These are phyloP conservation scores for Tragelaphus eurycerus DNA, from an alignment of 2,797 vertebrate species.

Conservation along the genomic window DNA sequence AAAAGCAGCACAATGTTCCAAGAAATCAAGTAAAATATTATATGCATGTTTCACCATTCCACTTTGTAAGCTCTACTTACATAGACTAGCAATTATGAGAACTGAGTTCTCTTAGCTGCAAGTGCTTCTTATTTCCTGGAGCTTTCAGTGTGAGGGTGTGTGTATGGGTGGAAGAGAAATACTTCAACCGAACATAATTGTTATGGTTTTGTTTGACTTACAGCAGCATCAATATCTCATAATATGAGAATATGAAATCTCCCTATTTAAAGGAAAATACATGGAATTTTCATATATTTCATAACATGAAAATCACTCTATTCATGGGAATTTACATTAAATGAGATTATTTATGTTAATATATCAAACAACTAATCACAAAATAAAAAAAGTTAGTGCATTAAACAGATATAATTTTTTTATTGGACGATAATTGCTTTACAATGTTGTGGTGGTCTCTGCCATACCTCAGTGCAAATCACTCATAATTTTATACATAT, in stretches of 20 bases:
- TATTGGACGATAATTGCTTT: neutral
- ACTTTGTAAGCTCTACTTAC: neutral
- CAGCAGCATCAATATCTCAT: neutral
- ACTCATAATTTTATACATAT: neutral
- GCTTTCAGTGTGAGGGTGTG: neutral
- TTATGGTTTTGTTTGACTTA: neutral
- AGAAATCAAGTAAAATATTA: constrained; percentile 20
- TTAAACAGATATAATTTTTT: neutral
- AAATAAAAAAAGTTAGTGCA: neutral
- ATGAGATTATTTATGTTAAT: neutral
- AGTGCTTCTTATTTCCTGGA: neutral
- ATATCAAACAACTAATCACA: neutral
- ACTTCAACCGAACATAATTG: neutral
- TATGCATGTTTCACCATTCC: neutral
- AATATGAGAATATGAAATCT: neutral
- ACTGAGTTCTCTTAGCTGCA: neutral
- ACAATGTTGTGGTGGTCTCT: neutral
- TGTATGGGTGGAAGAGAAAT: neutral
- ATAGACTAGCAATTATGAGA: constrained; percentile 11
- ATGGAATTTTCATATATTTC: neutral
- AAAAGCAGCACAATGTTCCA: neutral
- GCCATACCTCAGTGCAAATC: neutral
- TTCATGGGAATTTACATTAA: neutral
- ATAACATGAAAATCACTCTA: neutral
- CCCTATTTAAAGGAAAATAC: neutral